These are phyloP conservation scores for Pilophorus perplexus DNA, from an alignment of 2,888 invertebrate species.

Conservation along the genomic window DNA sequence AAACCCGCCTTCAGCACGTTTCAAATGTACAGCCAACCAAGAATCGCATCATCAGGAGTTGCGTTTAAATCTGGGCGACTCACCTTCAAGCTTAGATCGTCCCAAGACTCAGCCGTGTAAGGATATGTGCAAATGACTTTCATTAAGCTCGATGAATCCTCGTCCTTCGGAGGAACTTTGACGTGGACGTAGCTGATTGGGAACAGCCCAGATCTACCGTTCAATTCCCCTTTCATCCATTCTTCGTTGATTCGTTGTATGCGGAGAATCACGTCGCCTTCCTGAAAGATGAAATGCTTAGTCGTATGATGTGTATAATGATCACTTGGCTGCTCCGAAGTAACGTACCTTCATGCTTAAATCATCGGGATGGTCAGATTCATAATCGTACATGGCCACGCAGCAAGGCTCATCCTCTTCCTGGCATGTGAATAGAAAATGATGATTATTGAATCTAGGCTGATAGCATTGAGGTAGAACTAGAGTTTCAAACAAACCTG, in stretches of 20 bases:
- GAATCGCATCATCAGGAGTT: no score
- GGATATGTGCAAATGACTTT: slow-evolving; percentile 67
- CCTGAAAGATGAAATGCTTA: slow-evolving; percentile 57
- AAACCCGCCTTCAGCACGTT: no score
- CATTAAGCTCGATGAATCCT: slow-evolving; percentile 46
- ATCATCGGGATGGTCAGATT: slow-evolving; percentile 72
- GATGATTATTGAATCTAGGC: no score
- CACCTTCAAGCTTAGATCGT: slow-evolving; percentile 60
- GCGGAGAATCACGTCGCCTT: slow-evolving; percentile 69
- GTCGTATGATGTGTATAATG: no score
- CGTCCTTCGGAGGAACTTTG: slow-evolving; percentile 64
- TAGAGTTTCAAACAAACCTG: no score
- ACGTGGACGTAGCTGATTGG: slow-evolving; percentile 73
- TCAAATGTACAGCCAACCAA: no score
- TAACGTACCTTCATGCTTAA: slow-evolving; percentile 73
- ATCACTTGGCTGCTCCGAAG: no score
- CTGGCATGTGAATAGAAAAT: not conserved
- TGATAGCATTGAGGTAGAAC: no score
- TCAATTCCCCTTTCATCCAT: slow-evolving; percentile 74
- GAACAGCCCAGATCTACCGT: slow-evolving; percentile 74
- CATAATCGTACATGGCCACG: slow-evolving; percentile 75
- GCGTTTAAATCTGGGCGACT: no score
- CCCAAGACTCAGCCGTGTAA: slow-evolving; percentile 63
- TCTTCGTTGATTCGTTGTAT: slow-evolving; percentile 69
- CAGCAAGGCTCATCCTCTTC: slow-evolving; percentile 61